Base-by-base conservation (phyloP, 2,888 invertebrate genomes). In the Pocota personata region DNA sequence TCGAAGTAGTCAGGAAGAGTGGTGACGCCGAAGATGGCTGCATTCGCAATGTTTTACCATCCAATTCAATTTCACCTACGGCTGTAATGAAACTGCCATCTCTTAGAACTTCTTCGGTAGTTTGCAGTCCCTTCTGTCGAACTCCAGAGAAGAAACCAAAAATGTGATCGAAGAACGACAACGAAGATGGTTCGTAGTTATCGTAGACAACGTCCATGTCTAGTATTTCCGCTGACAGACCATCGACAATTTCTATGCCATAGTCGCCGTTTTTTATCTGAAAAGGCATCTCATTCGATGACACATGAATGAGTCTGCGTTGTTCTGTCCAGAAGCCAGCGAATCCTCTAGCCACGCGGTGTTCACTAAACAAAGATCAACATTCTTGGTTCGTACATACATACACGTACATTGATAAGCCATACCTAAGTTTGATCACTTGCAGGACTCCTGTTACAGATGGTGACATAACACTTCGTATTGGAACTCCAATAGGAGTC, bases 291-390 rank as follows among this genome's bases (percentile, higher is more conserved):
- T 95, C 94, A 91, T 97, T 97, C 90, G 95, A 95, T 8, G 96
- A 95, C 89, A 96, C 95, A 89, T 97, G 96, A 83, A 97, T 95
- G 1, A 95, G 95, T 87, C 96, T 94, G 43, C 96, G 95, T 89
- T 96, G 96, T 89, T 97, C 96, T 0, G 96, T 95, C 97, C 97
- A 97, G 92, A 97, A 97, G 3, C 97, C 97, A n/a, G 96, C 95
- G 4, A 96, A 95, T 35, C 95, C 96, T 89, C 97, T 93, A n/a
- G 96, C 95, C 87, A 97, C 95, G 4, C 96, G 95, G 93, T 97
- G 97, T 92, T 97, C 97, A 89, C 96, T 96, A 88, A 0, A 75
- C 67, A 40, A 24, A 21, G 7, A 16, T 12, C 12, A 37, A 16
- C 16, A 55, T 32, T 3, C 5, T 35, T 19, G 3, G 14, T 2